phyloP scores from a whole-genome alignment of 2,113 vertebrate species.

The Dolichallabes microphthalmus region DNA sequence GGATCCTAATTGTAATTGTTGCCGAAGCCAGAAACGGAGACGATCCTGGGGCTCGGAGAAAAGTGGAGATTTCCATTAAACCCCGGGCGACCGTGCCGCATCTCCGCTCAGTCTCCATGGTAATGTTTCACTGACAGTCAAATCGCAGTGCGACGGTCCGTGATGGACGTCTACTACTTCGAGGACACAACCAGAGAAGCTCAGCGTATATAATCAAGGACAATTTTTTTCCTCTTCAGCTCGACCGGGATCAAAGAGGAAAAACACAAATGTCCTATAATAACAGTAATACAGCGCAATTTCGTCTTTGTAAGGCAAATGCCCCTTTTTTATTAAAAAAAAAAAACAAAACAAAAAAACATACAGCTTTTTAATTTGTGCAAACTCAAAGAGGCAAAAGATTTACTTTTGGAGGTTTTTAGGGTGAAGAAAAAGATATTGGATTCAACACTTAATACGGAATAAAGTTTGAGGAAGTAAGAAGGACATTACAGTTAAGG shows the following conservation, averaged over 20 bases:
- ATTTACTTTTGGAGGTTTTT: background rate
- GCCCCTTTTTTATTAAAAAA: background rate
- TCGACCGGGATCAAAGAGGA: background rate
- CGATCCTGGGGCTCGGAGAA: background rate
- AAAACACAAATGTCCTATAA: conserved; percentile 4
- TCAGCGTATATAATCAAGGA: conserved; percentile 41
- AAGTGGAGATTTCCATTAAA: background rate
- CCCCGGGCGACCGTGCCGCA: background rate
- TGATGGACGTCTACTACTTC: conserved; percentile 29
- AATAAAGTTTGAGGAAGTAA: background rate
- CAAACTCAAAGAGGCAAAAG: background rate
- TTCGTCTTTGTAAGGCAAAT: background rate
- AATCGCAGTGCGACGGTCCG: conserved; percentile 21
- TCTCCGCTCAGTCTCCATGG: conserved; percentile 1
- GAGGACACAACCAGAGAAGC: conserved; percentile 37
- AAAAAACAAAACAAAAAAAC: background rate
- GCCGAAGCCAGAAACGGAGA: background rate
- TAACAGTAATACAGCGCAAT: background rate
- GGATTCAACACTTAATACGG: background rate
- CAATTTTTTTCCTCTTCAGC: conserved; percentile 27
- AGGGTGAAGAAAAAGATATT: background rate
- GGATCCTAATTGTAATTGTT: background rate
- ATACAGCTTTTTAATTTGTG: background rate
- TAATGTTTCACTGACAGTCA: conserved; percentile 31
- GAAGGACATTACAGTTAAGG: background rate